Evolutionary conservation across 2,888 invertebrate genomes (phyloP).

Genomic region (Noctua janthe): DNA sequence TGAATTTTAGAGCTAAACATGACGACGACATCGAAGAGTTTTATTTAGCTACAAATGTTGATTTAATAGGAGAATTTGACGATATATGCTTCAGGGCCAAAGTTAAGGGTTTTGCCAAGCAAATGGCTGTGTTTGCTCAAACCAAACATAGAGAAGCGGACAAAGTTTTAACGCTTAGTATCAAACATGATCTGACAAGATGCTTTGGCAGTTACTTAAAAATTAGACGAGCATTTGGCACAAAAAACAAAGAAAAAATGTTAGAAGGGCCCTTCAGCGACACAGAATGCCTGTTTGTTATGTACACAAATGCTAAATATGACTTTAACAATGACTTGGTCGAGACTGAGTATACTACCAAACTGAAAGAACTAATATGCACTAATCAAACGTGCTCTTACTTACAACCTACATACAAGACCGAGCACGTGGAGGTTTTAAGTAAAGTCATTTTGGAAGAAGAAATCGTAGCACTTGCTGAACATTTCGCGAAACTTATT

Average conservation of each 20-base stretch:
- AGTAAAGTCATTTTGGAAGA: neutral
- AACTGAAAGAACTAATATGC: neutral
- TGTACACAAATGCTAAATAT: slow-evolving; percentile 1
- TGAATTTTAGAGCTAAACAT: neutral
- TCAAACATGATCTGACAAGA: neutral
- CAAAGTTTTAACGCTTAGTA: neutral
- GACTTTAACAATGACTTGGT: neutral
- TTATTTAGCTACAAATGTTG: slow-evolving; percentile 5
- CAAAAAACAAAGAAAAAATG: neutral
- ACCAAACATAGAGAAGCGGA: neutral
- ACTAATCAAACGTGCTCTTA: neutral
- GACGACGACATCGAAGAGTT: neutral
- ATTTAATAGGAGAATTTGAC: slow-evolving; percentile 7
- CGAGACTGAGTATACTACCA: neutral
- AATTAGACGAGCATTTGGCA: neutral
- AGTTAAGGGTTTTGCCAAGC: neutral
- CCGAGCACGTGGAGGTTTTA: neutral
- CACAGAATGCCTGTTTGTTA: slow-evolving; percentile 4
- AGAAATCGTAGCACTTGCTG: neutral
- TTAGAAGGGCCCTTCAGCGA: neutral
- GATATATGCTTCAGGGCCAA: neutral
- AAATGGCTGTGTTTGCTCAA: slow-evolving; percentile 1
- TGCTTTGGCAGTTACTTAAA: neutral
- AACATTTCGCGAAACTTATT: neutral
- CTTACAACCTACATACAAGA: neutral